Evolutionary conservation across 1,140 invertebrate genomes (phyloP), one percentile per base, ranked within the genome.

Genomic region (Rhagoletis zephyria): DNA sequence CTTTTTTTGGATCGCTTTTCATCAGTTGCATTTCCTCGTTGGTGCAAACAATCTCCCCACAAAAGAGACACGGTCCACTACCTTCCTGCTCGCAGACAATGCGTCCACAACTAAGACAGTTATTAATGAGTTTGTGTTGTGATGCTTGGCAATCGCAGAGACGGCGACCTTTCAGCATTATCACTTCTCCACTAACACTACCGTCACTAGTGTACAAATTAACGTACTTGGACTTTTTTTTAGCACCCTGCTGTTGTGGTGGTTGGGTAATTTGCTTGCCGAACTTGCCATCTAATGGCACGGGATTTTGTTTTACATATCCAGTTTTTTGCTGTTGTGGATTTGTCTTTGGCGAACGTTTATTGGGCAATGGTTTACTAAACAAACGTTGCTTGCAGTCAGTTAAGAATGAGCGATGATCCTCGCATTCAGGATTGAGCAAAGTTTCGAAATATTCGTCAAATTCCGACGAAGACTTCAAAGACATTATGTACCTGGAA

Each of bases 31-130:
- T 94, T 90, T 98, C 96, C 89, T 97, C 95, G n/a, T 94, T 93
- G 2, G 96, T 96, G 90, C 96, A 97, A 1, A 97, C 98, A 88
- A 97, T 92, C 89, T 95, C 95, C 2, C 95, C 96, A 94, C 99
- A 99, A 90, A 97, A 98, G 12, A 99, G 94, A 93, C 99, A 99
- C 1, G 98, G 97, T 1, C 99, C 99, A 60, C 98, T 96, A 2
- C 98, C 98, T 94, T 99, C 99, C 94, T 99, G 98, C 86, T 95
- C 95, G 94, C 98, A 99, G 42, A 99, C 97, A 90, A 99, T 97
- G 88, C 98, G 94, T 0, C 99, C 99, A 94, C 99, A 99, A 86
- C 95, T 95, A 0, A 97, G 91, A 90, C 99, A 99, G 93, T 99
- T 99, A 91, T 97, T 98, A 77, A 99, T 95, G 12, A 99, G 93